Percentiles rank a stretch among this genome's conserved stretches.
phyloP scores from a whole-genome alignment of 1,140 invertebrate genomes.

The Dendroctonus ponderosae region DNA sequence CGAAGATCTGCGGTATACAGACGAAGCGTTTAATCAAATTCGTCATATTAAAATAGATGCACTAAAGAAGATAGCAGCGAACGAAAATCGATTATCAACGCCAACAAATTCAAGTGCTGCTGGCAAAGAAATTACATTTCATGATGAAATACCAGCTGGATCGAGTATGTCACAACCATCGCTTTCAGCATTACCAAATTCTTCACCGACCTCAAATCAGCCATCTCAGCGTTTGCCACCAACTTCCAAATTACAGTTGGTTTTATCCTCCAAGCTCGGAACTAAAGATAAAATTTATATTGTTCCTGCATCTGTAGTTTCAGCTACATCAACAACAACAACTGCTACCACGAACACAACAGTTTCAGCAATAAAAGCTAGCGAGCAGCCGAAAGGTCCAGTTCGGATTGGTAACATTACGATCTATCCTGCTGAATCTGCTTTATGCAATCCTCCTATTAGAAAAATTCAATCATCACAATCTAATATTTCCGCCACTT shows the following conservation, averaged over 20 bases:
- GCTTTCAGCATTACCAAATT: too few relatives aligned
- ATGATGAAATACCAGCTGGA: too few relatives aligned
- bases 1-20: slow-evolving; percentile 11
- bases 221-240: too few relatives aligned
- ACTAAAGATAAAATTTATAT: neutral
- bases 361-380: slow-evolving; percentile 10
- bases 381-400: neutral
- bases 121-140: too few relatives aligned
- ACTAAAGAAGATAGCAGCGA: too few relatives aligned
- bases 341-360: slow-evolving; percentile 18
- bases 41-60: slow-evolving; percentile 5
- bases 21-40: slow-evolving; percentile 12
- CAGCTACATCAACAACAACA: slow-evolving; percentile 9
- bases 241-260: too few relatives aligned
- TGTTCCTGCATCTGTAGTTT: slow-evolving; percentile 6
- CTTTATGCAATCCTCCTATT: slow-evolving; percentile 1
- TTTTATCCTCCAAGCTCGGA: too few relatives aligned
- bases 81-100: too few relatives aligned
- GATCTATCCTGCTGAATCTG: slow-evolving; percentile 7
- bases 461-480: neutral
- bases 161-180: too few relatives aligned
- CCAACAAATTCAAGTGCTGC: too few relatives aligned
- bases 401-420: slow-evolving; percentile 10
- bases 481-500: neutral
- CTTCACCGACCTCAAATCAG: too few relatives aligned